Base-by-base conservation (phyloP, 2,888 invertebrate genomes). In the Cecidostiba fungosa region DNA sequence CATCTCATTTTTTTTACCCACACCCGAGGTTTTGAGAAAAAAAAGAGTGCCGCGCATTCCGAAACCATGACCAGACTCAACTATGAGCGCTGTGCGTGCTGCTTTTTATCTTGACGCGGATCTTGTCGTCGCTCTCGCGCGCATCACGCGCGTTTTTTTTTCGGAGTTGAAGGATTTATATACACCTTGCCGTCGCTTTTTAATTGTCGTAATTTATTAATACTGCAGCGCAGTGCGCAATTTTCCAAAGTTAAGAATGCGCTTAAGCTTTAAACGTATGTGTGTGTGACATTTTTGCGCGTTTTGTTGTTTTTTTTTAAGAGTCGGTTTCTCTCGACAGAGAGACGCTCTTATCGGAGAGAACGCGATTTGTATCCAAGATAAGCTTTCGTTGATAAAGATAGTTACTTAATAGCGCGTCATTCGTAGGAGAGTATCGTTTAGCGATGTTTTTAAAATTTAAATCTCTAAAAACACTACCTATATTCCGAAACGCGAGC, bases 31-130 rank as follows among this genome's bases (percentile, higher is more conserved):
- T 50, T 50, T 66, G 66, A 66, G 66, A 66, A 66, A 66, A 66
- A 66, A 43, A 4, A 16, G 19, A 50, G n/a, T 1, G 16, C 1
- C 74, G 74, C 36, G 36, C 74, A 82, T 82, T 82, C 82, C 69
- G 36, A 19, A 82, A 76, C 76, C 82, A 76, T 82, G 82, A 82
- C 82, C 82, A 76, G 66, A 19, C 69, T 82, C 82, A 82, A 82
- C 47, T 12, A 47, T 29, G 19, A 50, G 50, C 69, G 69, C 12
- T n/a, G n/a, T n/a, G 62, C 59, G n/a, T 26, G 72, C 39, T 29
- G 36, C 47, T 66, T 70, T 70, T 79, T 79, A 79, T 79, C 79
- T 39, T 43, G 26, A 59, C 43, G 72, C 43, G 23, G 73, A 50
- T 32, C 54, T 12, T 70, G 80, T 29, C 70, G 29, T 70, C 72